These are phyloP conservation scores for Candidula unifasciata DNA, from an alignment of 2,888 invertebrate species.

Conservation along the genomic window DNA sequence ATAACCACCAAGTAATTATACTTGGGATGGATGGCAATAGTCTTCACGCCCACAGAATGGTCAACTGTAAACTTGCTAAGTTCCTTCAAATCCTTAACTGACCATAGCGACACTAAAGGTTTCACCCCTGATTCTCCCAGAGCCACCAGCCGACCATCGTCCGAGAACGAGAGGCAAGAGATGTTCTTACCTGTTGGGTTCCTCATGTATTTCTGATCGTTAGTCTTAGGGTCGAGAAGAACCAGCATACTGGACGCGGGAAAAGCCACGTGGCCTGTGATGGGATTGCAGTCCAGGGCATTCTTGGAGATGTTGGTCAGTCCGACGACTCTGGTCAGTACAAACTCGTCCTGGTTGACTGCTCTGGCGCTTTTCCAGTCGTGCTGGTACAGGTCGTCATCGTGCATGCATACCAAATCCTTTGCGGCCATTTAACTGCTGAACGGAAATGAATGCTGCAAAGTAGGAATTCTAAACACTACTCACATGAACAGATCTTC, in stretches of 20 bases:
- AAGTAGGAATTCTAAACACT: not conserved
- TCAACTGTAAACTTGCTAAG: slow-evolving; percentile 29
- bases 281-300: slow-evolving; percentile 31
- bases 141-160: slow-evolving; percentile 40
- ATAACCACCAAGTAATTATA: not conserved
- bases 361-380: not conserved
- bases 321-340: slow-evolving; percentile 26
- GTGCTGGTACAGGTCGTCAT: not conserved
- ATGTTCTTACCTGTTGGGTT: slow-evolving; percentile 28
- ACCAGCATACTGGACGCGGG: slow-evolving; percentile 43
- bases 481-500: not conserved
- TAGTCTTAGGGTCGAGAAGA: slow-evolving; percentile 33
- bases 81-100: slow-evolving; percentile 30
- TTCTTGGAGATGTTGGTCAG: slow-evolving; percentile 17
- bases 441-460: not conserved
- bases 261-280: slow-evolving; percentile 42
- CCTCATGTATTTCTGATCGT: slow-evolving; percentile 44
- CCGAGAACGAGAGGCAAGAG: slow-evolving; percentile 34
- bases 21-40: slow-evolving; percentile 40
- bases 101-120: slow-evolving; percentile 36
- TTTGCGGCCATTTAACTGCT: slow-evolving; percentile 2
- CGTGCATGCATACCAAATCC: not conserved
- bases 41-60: slow-evolving; percentile 6
- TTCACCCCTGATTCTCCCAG: slow-evolving; percentile 44
- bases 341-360: slow-evolving; percentile 42